These are phyloP conservation scores for Rousettus madagascariensis DNA, from an alignment of 2,797 vertebrate species.

Conservation along the genomic window DNA sequence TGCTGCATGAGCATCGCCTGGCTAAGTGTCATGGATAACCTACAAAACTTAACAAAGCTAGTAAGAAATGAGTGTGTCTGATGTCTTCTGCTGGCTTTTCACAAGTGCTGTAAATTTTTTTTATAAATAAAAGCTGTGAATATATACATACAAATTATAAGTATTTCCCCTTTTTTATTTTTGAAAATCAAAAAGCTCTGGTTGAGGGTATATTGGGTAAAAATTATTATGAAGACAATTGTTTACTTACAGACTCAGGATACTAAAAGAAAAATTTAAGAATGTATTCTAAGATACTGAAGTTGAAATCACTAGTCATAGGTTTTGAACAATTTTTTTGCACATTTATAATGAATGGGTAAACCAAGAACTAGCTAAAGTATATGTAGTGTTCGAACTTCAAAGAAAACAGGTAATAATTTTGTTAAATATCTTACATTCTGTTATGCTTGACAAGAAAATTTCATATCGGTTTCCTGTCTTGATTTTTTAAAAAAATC, in stretches of 20 bases:
- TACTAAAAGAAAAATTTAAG: background rate
- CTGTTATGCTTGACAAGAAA: background rate
- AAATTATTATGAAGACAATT: conserved; percentile 48
- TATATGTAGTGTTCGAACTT: background rate
- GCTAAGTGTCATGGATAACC: background rate
- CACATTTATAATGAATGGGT: background rate
- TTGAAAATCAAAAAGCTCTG: conserved; percentile 55
- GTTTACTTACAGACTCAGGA: background rate
- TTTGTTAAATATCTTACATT: conserved; percentile 18
- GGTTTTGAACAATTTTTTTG: conserved; percentile 5
- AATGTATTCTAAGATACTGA: background rate
- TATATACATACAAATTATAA: conserved; percentile 58
- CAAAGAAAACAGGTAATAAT: background rate
- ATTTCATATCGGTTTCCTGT: background rate
- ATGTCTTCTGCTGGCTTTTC: conserved; percentile 59
- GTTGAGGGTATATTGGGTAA: background rate
- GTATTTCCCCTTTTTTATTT: conserved; percentile 68
- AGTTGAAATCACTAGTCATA: conserved; percentile 33
- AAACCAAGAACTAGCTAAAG: conserved; percentile 26
- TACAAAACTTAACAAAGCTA: background rate
- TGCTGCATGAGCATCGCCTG: background rate
- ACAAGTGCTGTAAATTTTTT: conserved; percentile 73
- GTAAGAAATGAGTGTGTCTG: background rate
- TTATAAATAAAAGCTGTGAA: conserved; percentile 75
- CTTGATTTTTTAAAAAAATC: background rate